Percentiles rank a stretch among this genome's conserved stretches.
Conservation (phyloP, 2,797 vertebrate species). For the Lates japonicus region DNA sequence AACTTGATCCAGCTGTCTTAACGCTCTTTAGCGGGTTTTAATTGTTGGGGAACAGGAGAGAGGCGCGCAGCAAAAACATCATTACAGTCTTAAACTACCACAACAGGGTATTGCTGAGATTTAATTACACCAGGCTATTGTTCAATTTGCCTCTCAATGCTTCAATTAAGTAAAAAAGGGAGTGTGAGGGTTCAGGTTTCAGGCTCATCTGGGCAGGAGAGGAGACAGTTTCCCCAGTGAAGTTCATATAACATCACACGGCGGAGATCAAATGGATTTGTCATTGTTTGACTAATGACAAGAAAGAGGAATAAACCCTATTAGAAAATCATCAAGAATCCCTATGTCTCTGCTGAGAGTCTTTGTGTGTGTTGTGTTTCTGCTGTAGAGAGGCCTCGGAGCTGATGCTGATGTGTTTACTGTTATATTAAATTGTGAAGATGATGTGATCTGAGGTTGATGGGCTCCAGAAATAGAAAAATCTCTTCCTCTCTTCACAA, state of each 20-base stretch:
- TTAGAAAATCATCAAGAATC: slow-evolving; percentile 83
- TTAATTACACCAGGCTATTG: slow-evolving; percentile 86
- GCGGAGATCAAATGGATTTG: slow-evolving; percentile 80
- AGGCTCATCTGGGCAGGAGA: slow-evolving; percentile 72
- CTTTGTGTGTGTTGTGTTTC: slow-evolving; percentile 66
- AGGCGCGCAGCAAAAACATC: slow-evolving; percentile 80
- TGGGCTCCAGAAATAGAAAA: slow-evolving; percentile 66
- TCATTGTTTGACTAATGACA: slow-evolving; percentile 83
- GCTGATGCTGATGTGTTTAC: slow-evolving; percentile 72
- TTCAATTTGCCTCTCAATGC: slow-evolving; percentile 85
- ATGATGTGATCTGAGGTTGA: slow-evolving; percentile 77
- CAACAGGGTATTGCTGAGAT: slow-evolving; percentile 85
- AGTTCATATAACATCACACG: slow-evolving; percentile 82
- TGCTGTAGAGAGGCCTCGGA: slow-evolving; percentile 69
- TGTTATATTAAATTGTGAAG: slow-evolving; percentile 64
- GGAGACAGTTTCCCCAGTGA: slow-evolving; percentile 75
- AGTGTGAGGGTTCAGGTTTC: slow-evolving; percentile 77
- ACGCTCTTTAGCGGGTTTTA: slow-evolving; percentile 85
- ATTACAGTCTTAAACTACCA: slow-evolving; percentile 85
- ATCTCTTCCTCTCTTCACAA: slow-evolving; percentile 54
- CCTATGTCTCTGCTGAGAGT: slow-evolving; percentile 67
- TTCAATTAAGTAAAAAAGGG: slow-evolving; percentile 77
- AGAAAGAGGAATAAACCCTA: slow-evolving; percentile 80
- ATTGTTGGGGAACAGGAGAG: slow-evolving; percentile 85
- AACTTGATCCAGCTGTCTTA: slow-evolving; percentile 84